Percentiles rank a stretch among this genome's conserved stretches.
Evolutionary conservation across 2,797 vertebrate species (phyloP).

Genomic region (Poeciliopsis paucimaculata): DNA sequence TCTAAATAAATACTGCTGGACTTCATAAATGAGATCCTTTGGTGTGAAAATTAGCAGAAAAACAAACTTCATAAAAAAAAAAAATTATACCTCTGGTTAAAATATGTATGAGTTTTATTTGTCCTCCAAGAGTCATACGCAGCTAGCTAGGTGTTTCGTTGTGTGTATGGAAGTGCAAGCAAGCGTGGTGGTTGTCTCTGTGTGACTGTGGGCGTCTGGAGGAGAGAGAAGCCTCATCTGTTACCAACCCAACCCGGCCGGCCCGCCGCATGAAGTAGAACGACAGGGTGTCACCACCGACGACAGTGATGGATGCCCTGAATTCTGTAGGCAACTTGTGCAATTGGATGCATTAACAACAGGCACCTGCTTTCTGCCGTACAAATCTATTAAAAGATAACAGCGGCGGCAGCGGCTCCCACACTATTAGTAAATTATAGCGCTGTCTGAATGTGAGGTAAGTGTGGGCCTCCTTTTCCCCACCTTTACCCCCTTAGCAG

Average conservation of each 20-base stretch:
- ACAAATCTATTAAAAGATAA: slow-evolving; percentile 91
- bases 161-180: slow-evolving; percentile 61
- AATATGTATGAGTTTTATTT: slow-evolving; percentile 48
- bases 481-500: slow-evolving; percentile 26
- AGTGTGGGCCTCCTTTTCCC: slow-evolving; percentile 61
- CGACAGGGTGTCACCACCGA: slow-evolving; percentile 81
- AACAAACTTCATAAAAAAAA: neutral
- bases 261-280: slow-evolving; percentile 80
- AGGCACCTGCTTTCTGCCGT: slow-evolving; percentile 86
- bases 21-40: neutral
- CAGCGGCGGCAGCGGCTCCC: slow-evolving; percentile 78
- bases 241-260: slow-evolving; percentile 75
- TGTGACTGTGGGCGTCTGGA: slow-evolving; percentile 77
- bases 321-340: slow-evolving; percentile 86
- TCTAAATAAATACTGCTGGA: neutral
- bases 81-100: neutral
- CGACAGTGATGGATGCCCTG: slow-evolving; percentile 87
- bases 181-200: slow-evolving; percentile 71
- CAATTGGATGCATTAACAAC: slow-evolving; percentile 89
- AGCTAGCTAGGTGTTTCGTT: slow-evolving; percentile 40
- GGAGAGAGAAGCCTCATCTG: slow-evolving; percentile 85
- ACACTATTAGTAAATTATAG: slow-evolving; percentile 87
- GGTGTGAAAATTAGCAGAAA: neutral
- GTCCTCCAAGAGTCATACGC: slow-evolving; percentile 61
- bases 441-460: slow-evolving; percentile 76